Evolutionary conservation across 2,888 invertebrate species (phyloP), one percentile per base, ranked within the genome.

Genomic region (Cyaniris semiargus): DNA sequence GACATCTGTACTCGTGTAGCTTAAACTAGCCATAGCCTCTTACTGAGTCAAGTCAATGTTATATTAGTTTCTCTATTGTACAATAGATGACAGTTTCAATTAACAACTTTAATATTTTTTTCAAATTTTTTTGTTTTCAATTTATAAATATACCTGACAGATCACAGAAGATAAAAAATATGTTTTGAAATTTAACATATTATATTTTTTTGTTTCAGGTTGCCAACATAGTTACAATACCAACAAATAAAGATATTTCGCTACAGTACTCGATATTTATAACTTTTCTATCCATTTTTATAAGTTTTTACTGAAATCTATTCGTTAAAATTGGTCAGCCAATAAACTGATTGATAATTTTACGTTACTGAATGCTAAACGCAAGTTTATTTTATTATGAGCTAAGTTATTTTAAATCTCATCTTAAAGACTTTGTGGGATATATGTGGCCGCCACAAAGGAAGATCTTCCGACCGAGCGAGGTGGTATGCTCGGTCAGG

Each of bases 171-270:
- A 13, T 48, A 53, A 18, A 18, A 53, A 18, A 53, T 5, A 18
- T 48, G 48, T 48, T 48, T 3, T 48, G 48, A 31, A 31, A 31
- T 15, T 53, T 18, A 53, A 18, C 18, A 53, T 1, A 15, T 18
- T 53, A 5, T 18, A 53, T 53, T 18, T 78, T n/a, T 75, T 78
- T 78, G 58, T 79, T 79, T 13, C 77, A 79, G 79, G 34, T 79
- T 3, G 78, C 77, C 70, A 79, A 79, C 66, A 84, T 90, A 48
- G 88, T 93, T 76, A 83, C 86, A 0, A 76, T 93, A 27, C 91
- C 92, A 0, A 76, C 87, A 34, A 78, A 76, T 70, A 79, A 75
- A 75, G 38, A 21, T 23, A 75, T 74, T 38, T 44, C 15, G 66
- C 21, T 15, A 56, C 53, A 23, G 38, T 76, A 75, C 70, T 71